Evolutionary conservation across 2,113 vertebrate genomes (phyloP), one percentile per base, ranked within the genome.

Genomic region (Sula dactylatra): DNA sequence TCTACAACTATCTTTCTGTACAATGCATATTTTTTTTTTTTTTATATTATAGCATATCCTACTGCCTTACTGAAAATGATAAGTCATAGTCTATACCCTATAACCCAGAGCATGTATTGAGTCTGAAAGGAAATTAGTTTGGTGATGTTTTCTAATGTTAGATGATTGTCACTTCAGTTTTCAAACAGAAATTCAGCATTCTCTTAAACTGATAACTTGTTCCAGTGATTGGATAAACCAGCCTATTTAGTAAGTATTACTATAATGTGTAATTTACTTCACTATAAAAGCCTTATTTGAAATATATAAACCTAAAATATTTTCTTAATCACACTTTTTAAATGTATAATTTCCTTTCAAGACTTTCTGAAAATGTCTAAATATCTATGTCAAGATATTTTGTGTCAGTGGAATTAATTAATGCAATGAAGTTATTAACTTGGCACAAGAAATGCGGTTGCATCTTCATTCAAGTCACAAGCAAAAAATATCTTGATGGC

Each of bases 281-380:
- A 25, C 27, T 61, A 13, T 50, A 70, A 84, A 90, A 66, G 31
- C 55, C 25, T 38, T 73, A 36, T 74, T 84, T 87, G 45, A 64
- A 79, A 55, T 55, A 49, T 1, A 7, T 59, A 49, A 85, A 62
- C 5, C 2, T 67, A 49, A 84, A 74, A 50, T 79, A 59, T 13
- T 90, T 82, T 31, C 34, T 65, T 44, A 55, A 44, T 82, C 17
- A 36, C 19, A n/a, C 13, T 55, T 82, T n/a, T 45, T 0, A 19
- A 40, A 61, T 62, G 40, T 67, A 22, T 26, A 22, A 49, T 62
- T 86, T 85, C 10, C 10, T 71, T 87, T 83, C 49, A 64, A 44
- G 22, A 52, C 12, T 71, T 64, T 40, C 9, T 4, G 2, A 10
- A 82, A 79, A 38, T 0, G 0, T 54, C 12, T 62, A 10, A 59